Evolutionary conservation across 2,113 vertebrate species (phyloP).

Genomic region (Vimba vimba): DNA sequence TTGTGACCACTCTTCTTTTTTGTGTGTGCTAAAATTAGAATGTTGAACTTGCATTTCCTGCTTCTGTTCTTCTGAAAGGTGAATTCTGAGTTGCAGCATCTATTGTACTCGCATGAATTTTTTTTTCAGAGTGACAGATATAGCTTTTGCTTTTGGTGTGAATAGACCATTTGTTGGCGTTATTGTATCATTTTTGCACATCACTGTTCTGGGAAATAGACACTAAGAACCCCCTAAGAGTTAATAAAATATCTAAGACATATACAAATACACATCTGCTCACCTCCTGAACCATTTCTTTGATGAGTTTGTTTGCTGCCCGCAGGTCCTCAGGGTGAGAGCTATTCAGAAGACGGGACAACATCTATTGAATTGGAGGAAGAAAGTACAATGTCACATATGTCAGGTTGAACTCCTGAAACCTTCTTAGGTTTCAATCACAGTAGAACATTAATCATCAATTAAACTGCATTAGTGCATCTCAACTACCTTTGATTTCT

Average conservation of each 20-base stretch:
- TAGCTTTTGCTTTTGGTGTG: background rate
- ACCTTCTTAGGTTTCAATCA: background rate
- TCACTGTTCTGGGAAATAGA: background rate
- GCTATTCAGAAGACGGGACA: conserved; percentile 94
- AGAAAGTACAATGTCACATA: background rate
- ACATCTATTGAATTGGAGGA: conserved; percentile 75
- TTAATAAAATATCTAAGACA: background rate
- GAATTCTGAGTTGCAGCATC: background rate
- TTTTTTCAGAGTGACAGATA: background rate
- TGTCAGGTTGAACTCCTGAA: background rate
- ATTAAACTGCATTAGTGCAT: background rate
- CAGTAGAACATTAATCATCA: background rate
- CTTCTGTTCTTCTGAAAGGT: background rate
- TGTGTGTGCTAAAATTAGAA: no score
- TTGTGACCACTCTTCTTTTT: no score
- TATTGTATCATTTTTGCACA: background rate
- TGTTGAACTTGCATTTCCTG: background rate
- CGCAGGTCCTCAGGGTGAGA: conserved; percentile 93
- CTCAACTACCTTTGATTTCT: conserved; percentile 92
- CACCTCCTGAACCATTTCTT: conserved; percentile 99
- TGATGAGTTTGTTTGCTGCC: conserved; percentile 97
- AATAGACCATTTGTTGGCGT: background rate
- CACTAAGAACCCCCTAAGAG: background rate
- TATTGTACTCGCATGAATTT: background rate
- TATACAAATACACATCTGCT: conserved; percentile 19